Percentiles rank a stretch among this genome's conserved stretches.
Evolutionary conservation across 2,888 invertebrate genomes (phyloP).

Genomic region (Trichopria drosophilae): DNA sequence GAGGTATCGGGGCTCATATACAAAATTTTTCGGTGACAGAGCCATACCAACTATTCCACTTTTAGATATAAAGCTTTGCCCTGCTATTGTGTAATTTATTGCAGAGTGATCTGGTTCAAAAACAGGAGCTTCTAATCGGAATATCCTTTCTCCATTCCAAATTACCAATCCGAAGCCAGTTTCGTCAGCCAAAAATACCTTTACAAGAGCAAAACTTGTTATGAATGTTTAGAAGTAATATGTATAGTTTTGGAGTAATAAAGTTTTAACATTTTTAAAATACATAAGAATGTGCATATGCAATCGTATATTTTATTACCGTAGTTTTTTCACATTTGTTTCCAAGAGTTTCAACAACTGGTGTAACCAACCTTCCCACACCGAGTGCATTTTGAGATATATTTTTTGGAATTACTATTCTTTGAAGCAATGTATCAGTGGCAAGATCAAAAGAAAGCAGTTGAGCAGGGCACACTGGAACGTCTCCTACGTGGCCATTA

Average conservation of each 20-base stretch:
- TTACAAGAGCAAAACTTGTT: no score
- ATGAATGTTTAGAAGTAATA: no score
- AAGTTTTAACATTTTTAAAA: no score
- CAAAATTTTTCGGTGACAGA: slow-evolving; percentile 59
- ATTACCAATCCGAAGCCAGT: slow-evolving; percentile 35
- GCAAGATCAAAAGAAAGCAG: slow-evolving; percentile 70
- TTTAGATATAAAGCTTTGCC: slow-evolving; percentile 67
- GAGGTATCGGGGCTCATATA: slow-evolving; percentile 23
- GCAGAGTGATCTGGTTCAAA: slow-evolving; percentile 30
- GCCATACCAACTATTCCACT: slow-evolving; percentile 72
- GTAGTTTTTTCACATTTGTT: slow-evolving; percentile 21
- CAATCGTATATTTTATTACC: slow-evolving; percentile 41
- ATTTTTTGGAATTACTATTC: slow-evolving; percentile 34
- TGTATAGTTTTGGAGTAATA: no score
- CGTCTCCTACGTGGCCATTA: slow-evolving; percentile 66
- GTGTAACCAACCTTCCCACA: slow-evolving; percentile 41
- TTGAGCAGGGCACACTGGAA: slow-evolving; percentile 69
- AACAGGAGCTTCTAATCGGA: slow-evolving; percentile 37
- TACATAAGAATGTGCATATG: no score
- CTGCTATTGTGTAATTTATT: slow-evolving; percentile 49
- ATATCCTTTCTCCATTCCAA: slow-evolving; percentile 25
- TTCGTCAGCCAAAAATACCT: slow-evolving; percentile 41
- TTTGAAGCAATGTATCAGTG: slow-evolving; percentile 53
- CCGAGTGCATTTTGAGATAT: slow-evolving; percentile 31
- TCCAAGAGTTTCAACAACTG: slow-evolving; percentile 39